These are phyloP conservation scores for Schlechtendalia chinensis DNA, from an alignment of 1,140 invertebrate genomes.

Conservation along the genomic window DNA sequence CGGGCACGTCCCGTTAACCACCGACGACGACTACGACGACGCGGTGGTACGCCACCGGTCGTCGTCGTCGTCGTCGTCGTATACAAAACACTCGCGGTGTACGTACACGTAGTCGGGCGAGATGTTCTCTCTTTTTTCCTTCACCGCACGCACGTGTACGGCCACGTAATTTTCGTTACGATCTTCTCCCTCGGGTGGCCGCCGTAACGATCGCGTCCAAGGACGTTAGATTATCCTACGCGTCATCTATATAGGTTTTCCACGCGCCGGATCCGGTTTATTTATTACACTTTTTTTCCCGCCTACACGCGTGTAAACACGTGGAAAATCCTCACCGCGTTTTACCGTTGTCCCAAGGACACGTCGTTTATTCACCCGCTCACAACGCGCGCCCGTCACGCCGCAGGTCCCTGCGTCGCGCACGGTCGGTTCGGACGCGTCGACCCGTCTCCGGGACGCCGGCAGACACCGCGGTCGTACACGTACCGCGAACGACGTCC, in stretches of 20 bases:
- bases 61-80: not conserved
- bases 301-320: not conserved
- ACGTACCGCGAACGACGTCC: too few relatives aligned
- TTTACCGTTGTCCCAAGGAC: slow-evolving; percentile 1
- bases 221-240: slow-evolving; percentile 2
- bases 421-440: not conserved
- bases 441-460: not conserved
- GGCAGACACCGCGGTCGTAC: too few relatives aligned
- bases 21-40: too few relatives aligned
- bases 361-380: too few relatives aligned
- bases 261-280: not conserved
- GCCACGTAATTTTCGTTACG: not conserved
- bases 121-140: not conserved
- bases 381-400: not conserved
- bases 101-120: too few relatives aligned
- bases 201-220: slow-evolving; percentile 11
- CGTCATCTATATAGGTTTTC: not conserved
- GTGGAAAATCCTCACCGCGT: not conserved
- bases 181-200: slow-evolving; percentile 13
- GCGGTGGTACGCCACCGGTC: too few relatives aligned
- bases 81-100: too few relatives aligned
- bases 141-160: not conserved
- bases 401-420: not conserved
- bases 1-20: slow-evolving; percentile 43
- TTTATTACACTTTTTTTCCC: slow-evolving; percentile 14